phyloP scores from a whole-genome alignment of 2,113 vertebrate genomes.

The Phoxinus phoxinus region DNA sequence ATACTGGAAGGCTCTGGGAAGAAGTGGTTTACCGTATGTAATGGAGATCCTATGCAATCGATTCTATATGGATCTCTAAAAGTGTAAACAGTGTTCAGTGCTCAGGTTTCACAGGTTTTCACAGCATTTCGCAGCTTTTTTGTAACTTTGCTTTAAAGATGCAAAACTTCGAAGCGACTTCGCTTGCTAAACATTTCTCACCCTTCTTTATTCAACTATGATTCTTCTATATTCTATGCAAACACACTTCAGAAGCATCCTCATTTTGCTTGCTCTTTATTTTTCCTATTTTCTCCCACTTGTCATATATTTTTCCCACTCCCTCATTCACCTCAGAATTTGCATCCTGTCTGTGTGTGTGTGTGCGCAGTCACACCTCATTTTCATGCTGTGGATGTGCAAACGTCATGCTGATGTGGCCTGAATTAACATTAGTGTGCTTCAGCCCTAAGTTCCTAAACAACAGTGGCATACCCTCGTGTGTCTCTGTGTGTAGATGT shows the following conservation, averaged over 20 bases:
- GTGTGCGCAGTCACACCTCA: background rate
- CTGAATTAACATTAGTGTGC: conserved; percentile 27
- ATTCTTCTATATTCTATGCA: background rate
- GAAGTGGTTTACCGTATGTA: background rate
- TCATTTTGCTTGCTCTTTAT: background rate
- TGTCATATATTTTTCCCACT: background rate
- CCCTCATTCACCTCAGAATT: background rate
- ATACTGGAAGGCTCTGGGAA: background rate
- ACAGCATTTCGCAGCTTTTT: too few relatives aligned
- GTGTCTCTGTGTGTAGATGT: conserved; percentile 11
- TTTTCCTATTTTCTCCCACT: background rate
- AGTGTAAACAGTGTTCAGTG: too few relatives aligned
- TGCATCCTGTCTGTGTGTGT: background rate
- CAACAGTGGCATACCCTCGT: background rate
- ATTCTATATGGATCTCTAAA: background rate
- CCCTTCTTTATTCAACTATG: background rate
- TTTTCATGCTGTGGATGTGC: conserved; percentile 34
- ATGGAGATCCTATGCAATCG: conserved; percentile 4
- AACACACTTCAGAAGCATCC: background rate
- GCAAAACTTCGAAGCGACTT: too few relatives aligned
- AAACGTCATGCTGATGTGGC: conserved; percentile 25
- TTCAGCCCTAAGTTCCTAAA: conserved; percentile 19
- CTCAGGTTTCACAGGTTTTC: too few relatives aligned
- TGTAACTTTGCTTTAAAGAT: too few relatives aligned
- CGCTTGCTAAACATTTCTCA: background rate